Evolutionary conservation across 2,797 vertebrate species (phyloP), one percentile per base, ranked within the genome.

Genomic region (Sebastes flavidus): DNA sequence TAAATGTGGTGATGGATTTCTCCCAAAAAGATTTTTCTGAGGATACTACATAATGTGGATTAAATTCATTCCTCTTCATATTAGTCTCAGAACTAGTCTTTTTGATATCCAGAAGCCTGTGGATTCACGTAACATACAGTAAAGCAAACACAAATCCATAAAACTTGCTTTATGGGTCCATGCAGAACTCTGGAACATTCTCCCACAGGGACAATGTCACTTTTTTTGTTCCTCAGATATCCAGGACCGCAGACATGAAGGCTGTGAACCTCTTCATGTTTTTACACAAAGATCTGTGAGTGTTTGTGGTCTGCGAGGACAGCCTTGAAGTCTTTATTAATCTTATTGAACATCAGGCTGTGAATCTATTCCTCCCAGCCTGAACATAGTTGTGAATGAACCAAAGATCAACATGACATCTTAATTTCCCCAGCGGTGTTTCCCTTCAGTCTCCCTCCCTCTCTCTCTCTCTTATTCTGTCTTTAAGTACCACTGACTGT

Each of bases 371-470:
- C 52, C 61, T 79, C 22, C 2, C 16, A 25, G 65, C 29, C 60
- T 61, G 24, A 75, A 46, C 55, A 11, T 5, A 27, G 65, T 3
- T 55, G 46, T 52, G 69, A 84, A 76, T 34, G 69, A 83, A 75
- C 5, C 59, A 65, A 81, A 83, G 46, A 82, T 77, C 69, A 75
- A 83, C 85, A 69, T 46, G 29, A 72, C 88, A 73, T 81, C 63
- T 84, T 84, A 49, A 89, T 85, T 88, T 89, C 88, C 83, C 74
- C 30, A 0, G 74, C 27, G 58, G 58, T 63, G 71, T 72, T 65
- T 80, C 25, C 29, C 30, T 59, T 74, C 69, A 8, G 4, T 58
- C 67, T 18, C 69, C 54, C 18, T 16, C 10, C 12, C 16, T 7
- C 27, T 38, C 25, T 32, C 22, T 25, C 22, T 65, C 38, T 0